Base-by-base conservation (phyloP, 2,113 vertebrate species). In the Gadus macrocephalus region DNA sequence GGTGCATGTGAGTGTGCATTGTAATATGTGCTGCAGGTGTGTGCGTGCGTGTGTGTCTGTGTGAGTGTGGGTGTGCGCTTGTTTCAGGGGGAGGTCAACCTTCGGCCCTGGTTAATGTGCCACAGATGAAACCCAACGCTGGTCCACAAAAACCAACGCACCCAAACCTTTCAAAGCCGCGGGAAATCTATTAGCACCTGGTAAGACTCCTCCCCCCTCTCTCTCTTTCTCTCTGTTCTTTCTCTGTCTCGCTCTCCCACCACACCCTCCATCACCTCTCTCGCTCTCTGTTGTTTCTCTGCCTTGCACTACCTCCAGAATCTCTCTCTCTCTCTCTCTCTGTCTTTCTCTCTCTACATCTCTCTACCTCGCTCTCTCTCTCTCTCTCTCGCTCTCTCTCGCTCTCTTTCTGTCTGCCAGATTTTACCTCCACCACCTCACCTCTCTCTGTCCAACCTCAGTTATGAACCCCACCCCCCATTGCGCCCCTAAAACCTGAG, bases 121-220 rank as follows among this genome's bases (percentile, higher is more conserved):
- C 84, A 79, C 87, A 86, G 84, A 83, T 85, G 90, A 90, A 90
- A 91, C 84, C 75, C 4, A 77, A 91, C 72, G 79, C 84, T 71
- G 62, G 80, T 85, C 80, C 81, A 75, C 72, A 78, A 35, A 62
- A 70, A 82, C 75, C 80, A 55, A 77, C 71, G 69, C 81, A 74
- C 84, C 85, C 83, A 78, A 88, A 83, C 73, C 76, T 89, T 90
- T 90, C 88, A 91, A 89, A 91, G 88, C 90, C 87, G 85, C 85
- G 90, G 89, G 89, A 92, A 91, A 89, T 91, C 89, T 88, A 91
- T 91, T 91, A 91, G 89, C 90, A 92, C 90, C 90, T 90, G 86
- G 83, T 83, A 83, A 83, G 89, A 82, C 83, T 70, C 64, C 58
- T 60, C 64, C 56, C 78, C 73, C 72, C 17, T 68, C 27, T 67